A percentile compares a stretch with the other conserved stretches of the same genome.
phyloP scores from a whole-genome alignment of 2,888 invertebrate species.

The Syritta pipiens region DNA sequence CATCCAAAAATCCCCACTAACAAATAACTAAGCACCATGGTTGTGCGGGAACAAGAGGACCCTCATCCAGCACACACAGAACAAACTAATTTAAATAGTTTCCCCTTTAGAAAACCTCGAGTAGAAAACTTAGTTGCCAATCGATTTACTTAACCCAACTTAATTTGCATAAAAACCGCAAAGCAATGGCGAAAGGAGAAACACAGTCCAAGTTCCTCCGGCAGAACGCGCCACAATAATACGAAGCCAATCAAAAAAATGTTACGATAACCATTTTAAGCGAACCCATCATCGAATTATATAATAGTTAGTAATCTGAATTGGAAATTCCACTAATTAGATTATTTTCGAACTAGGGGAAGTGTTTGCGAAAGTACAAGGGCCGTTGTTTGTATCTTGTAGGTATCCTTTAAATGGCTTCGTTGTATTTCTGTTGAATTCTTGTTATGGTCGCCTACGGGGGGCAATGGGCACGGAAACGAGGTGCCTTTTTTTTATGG shows the following conservation, averaged over 20 bases:
- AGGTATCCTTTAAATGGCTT: background rate
- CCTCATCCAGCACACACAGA: too few relatives aligned
- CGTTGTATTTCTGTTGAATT: conserved; percentile 24
- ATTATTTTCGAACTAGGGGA: conserved; percentile 36
- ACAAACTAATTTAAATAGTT: too few relatives aligned
- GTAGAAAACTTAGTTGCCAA: conserved; percentile 28
- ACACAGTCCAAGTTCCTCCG: conserved; percentile 28
- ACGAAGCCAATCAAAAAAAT: conserved; percentile 38
- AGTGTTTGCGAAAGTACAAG: conserved; percentile 54
- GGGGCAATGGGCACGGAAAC: too few relatives aligned
- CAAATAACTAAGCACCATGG: too few relatives aligned
- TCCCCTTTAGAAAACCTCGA: too few relatives aligned
- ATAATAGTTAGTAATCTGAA: conserved; percentile 56
- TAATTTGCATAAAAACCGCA: conserved; percentile 44
- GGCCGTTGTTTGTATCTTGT: conserved; percentile 16
- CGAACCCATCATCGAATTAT: conserved; percentile 56
- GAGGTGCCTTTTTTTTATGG: conserved; percentile 30
- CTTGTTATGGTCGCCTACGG: background rate
- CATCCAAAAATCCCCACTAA: too few relatives aligned
- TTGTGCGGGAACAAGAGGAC: too few relatives aligned
- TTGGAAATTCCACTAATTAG: conserved; percentile 63
- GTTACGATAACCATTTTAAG: conserved; percentile 51
- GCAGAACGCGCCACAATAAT: background rate
- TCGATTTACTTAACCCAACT: conserved; percentile 48
- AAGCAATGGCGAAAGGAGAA: conserved; percentile 17